Percentiles rank a stretch among this genome's conserved stretches.
Evolutionary conservation across 2,797 vertebrate genomes (phyloP).

Genomic region (Pangasius krempfi): DNA sequence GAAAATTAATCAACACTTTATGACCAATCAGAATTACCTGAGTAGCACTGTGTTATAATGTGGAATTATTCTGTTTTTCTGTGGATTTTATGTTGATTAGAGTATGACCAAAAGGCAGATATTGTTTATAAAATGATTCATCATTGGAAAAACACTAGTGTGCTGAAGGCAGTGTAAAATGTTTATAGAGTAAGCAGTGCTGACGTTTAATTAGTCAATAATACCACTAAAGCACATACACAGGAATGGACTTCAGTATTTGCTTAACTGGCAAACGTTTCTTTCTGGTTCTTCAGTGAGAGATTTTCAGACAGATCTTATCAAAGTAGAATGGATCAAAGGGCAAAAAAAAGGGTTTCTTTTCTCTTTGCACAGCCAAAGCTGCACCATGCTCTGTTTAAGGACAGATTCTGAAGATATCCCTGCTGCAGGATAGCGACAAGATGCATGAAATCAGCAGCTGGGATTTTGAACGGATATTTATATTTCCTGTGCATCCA

Average conservation of each 20-base stretch:
- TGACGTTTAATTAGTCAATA: conserved; percentile 4
- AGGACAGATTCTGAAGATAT: not conserved
- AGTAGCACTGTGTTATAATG: not conserved
- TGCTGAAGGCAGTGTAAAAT: not conserved
- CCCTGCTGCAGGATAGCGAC: not conserved
- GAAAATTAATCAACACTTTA: not conserved
- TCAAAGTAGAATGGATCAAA: not conserved
- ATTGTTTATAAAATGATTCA: not conserved
- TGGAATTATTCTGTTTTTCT: not conserved
- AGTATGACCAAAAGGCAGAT: not conserved
- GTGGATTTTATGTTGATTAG: not conserved
- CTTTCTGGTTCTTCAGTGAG: not conserved
- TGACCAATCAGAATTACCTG: no score
- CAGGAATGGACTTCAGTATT: conserved; percentile 25
- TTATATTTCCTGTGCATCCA: conserved; percentile 39
- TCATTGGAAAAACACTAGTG: not conserved
- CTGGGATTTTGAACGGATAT: conserved; percentile 30
- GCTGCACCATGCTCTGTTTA: not conserved
- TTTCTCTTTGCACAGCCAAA: not conserved
- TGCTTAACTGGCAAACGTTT: not conserved
- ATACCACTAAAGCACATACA: not conserved
- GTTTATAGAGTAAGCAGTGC: not conserved
- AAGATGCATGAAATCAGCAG: not conserved
- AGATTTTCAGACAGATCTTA: not conserved
- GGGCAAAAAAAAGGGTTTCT: not conserved